phyloP scores from a whole-genome alignment of 2,888 invertebrate species.

The Cryptocheilus praepositus region DNA sequence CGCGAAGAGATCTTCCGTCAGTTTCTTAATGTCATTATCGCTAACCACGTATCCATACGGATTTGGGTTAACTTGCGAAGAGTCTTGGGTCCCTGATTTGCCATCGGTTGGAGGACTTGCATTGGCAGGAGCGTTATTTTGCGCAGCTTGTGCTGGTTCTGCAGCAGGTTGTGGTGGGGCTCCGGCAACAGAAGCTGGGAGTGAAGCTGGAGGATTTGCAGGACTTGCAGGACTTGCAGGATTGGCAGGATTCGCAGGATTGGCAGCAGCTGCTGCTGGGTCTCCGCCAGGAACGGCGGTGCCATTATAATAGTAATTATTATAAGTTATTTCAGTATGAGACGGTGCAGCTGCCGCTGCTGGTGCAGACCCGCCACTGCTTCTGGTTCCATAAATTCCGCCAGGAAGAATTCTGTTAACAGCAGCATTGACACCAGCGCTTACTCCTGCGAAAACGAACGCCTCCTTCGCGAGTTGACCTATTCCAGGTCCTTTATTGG shows the following conservation, averaged over 20 bases:
- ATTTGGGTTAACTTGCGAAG: constrained; percentile 49
- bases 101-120: constrained; percentile 5
- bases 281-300: constrained; percentile 39
- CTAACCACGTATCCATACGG: constrained; percentile 74
- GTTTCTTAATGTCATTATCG: constrained; percentile 80
- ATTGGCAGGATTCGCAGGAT: constrained; percentile 16
- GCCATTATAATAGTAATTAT: constrained; percentile 72
- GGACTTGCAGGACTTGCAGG: constrained; percentile 29
- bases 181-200: constrained; percentile 31
- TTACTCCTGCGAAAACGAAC: constrained; percentile 70
- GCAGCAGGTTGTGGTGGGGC: constrained; percentile 29
- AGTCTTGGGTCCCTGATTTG: constrained; percentile 21
- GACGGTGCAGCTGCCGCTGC: constrained; percentile 29
- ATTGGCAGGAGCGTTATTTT: constrained; percentile 22
- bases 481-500: constrained; percentile 64
- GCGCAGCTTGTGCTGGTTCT: constrained; percentile 20
- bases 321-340: constrained; percentile 70
- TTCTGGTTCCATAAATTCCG: constrained; percentile 48
- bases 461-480: constrained; percentile 73
- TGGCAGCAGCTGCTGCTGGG: constrained; percentile 32
- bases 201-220: constrained; percentile 12
- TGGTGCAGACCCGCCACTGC: constrained; percentile 54
- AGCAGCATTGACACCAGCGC: constrained; percentile 71
- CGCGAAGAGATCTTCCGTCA: constrained; percentile 83
- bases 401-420: constrained; percentile 69